Percentiles rank a stretch among this genome's conserved stretches.
These are phyloP conservation scores for Muscicapa adusta DNA, from an alignment of 2,113 vertebrate species.

Conservation along the genomic window DNA sequence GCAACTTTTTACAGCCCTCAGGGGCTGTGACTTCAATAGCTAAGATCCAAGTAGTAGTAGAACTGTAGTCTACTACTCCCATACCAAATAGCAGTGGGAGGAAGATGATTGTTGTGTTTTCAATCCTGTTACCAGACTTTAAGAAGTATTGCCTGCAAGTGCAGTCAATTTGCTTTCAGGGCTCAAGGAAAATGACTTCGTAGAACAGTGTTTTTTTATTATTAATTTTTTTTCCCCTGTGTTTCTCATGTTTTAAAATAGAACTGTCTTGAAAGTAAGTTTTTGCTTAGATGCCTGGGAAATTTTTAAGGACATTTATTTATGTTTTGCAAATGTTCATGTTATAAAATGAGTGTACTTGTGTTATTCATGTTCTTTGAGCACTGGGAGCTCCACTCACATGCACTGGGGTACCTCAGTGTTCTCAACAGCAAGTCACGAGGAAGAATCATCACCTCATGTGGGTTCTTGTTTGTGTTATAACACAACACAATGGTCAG, in stretches of 20 bases:
- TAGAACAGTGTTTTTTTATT: neutral
- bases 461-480: accelerated
- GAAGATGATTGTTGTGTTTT: neutral
- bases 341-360: neutral
- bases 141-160: neutral
- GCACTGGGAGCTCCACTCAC: neutral
- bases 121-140: neutral
- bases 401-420: neutral
- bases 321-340: neutral
- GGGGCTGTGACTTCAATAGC: conserved; percentile 29
- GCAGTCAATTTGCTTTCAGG: neutral
- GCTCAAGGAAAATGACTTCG: neutral
- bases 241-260: conserved; percentile 15
- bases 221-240: neutral
- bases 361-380: neutral
- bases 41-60: neutral
- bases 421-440: neutral
- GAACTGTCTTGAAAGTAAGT: neutral
- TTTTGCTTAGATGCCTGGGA: neutral
- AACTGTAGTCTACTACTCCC: neutral
- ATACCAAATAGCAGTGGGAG: conserved; percentile 20
- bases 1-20: conserved; percentile 23
- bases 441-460: neutral
- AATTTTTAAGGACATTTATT: neutral
- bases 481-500: neutral